phyloP scores from a whole-genome alignment of 2,888 invertebrate species.

The Apamea epomidion region DNA sequence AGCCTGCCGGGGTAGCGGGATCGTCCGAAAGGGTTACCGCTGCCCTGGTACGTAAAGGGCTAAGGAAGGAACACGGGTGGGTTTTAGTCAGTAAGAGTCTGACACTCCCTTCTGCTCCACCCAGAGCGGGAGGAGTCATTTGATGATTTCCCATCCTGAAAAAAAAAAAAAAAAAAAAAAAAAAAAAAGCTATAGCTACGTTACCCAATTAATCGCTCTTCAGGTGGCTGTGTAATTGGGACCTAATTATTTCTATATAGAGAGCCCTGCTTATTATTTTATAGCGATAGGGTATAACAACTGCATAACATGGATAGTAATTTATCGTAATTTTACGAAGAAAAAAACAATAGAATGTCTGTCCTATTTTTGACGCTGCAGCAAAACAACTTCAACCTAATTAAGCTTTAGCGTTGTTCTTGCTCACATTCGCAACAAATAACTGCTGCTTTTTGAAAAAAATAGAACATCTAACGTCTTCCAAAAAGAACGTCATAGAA shows the following conservation, averaged over 20 bases:
- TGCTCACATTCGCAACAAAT: conserved; percentile 3
- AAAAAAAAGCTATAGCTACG: too few species aligned
- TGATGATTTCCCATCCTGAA: too few species aligned
- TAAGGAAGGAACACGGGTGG: too few species aligned
- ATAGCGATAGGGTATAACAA: not conserved
- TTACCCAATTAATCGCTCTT: conserved; percentile 38
- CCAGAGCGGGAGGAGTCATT: too few species aligned
- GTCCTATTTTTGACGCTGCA: not conserved
- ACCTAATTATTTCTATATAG: conserved; percentile 13
- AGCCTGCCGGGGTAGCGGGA: too few species aligned
- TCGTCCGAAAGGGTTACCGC: too few species aligned
- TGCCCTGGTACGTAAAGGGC: too few species aligned
- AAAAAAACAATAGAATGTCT: not conserved
- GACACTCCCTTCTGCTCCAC: too few species aligned
- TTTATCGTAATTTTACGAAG: not conserved
- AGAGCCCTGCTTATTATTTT: conserved; percentile 11
- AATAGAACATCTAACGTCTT: not conserved
- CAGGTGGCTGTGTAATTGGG: conserved; percentile 35
- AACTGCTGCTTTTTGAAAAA: not conserved
- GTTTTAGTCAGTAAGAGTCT: too few species aligned
- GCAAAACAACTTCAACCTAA: not conserved
- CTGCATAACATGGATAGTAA: not conserved
- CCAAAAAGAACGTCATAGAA: not conserved
- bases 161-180: too few species aligned
- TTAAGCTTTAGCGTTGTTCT: not conserved